Conservation (phyloP, 2,888 invertebrate species). For the Lysandra bellargus region DNA sequence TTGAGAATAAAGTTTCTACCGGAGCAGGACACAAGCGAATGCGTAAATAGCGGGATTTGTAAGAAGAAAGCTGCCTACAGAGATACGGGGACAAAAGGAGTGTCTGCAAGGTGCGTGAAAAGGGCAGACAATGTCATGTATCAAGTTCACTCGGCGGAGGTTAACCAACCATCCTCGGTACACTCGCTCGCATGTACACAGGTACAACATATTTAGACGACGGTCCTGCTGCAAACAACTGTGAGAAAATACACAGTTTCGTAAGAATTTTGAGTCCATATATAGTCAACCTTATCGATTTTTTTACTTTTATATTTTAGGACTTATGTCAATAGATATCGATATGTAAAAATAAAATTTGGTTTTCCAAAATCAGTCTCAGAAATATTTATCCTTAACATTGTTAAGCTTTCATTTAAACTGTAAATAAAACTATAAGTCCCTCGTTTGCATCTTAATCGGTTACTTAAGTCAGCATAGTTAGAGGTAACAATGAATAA, state of each 20-base stretch:
- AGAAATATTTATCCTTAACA: no score
- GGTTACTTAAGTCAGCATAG: neutral
- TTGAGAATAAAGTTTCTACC: slow-evolving; percentile 11
- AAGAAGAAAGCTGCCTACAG: slow-evolving; percentile 45
- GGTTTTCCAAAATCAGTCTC: no score
- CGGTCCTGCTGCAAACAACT: neutral
- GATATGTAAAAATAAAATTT: no score
- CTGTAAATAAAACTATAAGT: neutral
- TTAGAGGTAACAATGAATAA: neutral
- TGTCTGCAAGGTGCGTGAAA: slow-evolving; percentile 65
- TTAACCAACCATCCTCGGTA: slow-evolving; percentile 61
- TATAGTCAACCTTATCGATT: neutral
- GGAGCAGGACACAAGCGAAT: slow-evolving; percentile 25
- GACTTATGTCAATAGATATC: no score
- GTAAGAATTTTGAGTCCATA: neutral
- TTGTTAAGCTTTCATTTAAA: neutral
- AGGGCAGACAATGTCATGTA: slow-evolving; percentile 79
- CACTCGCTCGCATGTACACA: slow-evolving; percentile 46
- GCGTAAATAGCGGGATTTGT: slow-evolving; percentile 34
- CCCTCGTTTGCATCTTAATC: neutral
- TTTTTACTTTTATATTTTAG: no score
- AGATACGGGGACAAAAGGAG: slow-evolving; percentile 43
- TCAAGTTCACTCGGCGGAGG: slow-evolving; percentile 71
- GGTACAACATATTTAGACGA: neutral
- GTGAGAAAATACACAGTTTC: neutral